Conservation (phyloP, 2,797 vertebrate genomes). For the Oreochromis grahami region DNA sequence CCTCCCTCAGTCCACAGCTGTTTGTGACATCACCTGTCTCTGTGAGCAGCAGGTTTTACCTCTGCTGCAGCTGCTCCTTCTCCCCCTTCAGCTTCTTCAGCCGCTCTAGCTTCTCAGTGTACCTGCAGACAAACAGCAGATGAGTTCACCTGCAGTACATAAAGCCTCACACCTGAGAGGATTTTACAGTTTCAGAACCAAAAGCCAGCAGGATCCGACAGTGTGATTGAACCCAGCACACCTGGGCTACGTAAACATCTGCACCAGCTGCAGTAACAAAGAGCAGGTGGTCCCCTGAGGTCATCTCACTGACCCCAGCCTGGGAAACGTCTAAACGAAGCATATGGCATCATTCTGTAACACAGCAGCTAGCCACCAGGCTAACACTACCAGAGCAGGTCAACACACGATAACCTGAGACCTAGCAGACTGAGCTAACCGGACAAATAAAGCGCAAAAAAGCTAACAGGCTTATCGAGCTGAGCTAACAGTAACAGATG, state of each 20-base stretch:
- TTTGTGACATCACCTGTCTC: neutral
- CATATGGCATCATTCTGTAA: neutral
- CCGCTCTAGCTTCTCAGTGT: slow-evolving; percentile 86
- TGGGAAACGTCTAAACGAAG: neutral
- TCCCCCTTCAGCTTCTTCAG: slow-evolving; percentile 85
- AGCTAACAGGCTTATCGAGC: neutral
- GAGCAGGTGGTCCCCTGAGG: no score
- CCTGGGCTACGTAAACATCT: neutral
- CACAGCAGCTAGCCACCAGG: neutral
- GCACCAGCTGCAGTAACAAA: neutral
- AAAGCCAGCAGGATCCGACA: neutral
- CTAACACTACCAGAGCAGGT: neutral
- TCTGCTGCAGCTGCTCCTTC: slow-evolving; percentile 88
- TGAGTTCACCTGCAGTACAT: neutral
- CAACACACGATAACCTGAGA: neutral
- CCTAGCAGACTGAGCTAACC: neutral
- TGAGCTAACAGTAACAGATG: neutral
- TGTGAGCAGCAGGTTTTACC: slow-evolving; percentile 64
- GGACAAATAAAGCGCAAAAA: neutral
- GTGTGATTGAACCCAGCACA: neutral
- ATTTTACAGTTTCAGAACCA: neutral
- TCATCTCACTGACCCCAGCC: neutral
- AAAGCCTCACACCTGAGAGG: neutral
- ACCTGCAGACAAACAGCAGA: slow-evolving; percentile 69
- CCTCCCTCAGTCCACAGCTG: neutral